Evolutionary conservation across 2,888 invertebrate species (phyloP), one percentile per base, ranked within the genome.

Genomic region (Ganaspis brasiliensis): DNA sequence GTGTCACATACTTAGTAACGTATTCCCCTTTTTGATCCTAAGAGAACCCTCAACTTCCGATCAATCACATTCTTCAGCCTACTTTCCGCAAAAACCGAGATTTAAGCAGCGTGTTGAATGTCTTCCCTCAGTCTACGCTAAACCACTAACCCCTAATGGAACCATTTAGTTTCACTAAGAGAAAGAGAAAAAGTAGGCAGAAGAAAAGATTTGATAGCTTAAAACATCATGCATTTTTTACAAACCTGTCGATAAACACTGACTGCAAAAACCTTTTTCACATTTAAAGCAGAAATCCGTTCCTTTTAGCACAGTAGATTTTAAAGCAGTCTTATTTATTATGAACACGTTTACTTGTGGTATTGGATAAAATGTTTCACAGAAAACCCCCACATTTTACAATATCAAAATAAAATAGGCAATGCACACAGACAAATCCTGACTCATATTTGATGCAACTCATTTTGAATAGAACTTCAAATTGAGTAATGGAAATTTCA

Each of bases 61-160:
- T 87, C 87, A 85, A 87, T 85, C 87, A 85, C 78, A 73, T 72
- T 78, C 78, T 79, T 63, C 72, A 76, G 79, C 81, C 75, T 82
- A 78, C 80, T 79, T 77, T 76, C 78, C 75, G 70, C 78, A 78
- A 79, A 70, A 72, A 76, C 79, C 70, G 74, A 76, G 83, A 84
- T 82, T 85, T 81, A 76, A 79, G 73, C 80, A 67, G 78, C 79
- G 78, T 79, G 78, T 75, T 78, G 79, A 81, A 81, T 79, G 74
- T 79, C 73, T 75, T 78, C 72, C 67, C 74, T 77, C 59, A 63
- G 72, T 45, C 74, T 63, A 74, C 59, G 8, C 31, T 67, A 75
- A 70, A 79, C 76, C 79, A 21, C 72, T 74, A 72, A 73, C 73
- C 71, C 45, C 59, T 76, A 73, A 19, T 37, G 49, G 40, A 56